A percentile compares a stretch with the other conserved stretches of the same genome.
These are phyloP conservation scores for Octodonta nipae DNA, from an alignment of 2,888 invertebrate genomes.

Conservation along the genomic window DNA sequence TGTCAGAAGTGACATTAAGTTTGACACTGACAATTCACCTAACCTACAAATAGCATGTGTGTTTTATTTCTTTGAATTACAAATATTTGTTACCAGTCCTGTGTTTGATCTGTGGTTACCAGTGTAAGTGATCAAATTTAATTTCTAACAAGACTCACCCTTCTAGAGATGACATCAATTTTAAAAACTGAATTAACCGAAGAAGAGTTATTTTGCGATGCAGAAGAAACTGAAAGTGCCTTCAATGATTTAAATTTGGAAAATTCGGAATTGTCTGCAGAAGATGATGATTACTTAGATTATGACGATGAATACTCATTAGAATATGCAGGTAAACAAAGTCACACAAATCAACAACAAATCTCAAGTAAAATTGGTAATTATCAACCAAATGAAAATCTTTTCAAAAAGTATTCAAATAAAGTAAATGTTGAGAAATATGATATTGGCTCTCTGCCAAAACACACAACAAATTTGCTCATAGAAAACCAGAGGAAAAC, in stretches of 20 bases:
- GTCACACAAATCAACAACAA: conserved; percentile 23
- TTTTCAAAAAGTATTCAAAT: conserved; percentile 62
- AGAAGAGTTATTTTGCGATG: conserved; percentile 38
- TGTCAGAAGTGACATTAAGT: too few species aligned
- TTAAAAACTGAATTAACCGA: too few species aligned
- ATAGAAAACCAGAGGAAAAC: conserved; percentile 53
- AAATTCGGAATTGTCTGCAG: conserved; percentile 6
- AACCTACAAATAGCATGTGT: too few species aligned
- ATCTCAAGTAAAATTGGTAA: conserved; percentile 19
- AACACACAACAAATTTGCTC: conserved; percentile 57
- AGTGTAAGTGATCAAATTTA: too few species aligned
- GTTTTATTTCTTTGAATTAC: too few species aligned
- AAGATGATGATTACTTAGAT: conserved; percentile 12
- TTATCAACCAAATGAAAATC: conserved; percentile 69
- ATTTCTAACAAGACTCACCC: too few species aligned
- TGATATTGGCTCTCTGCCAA: conserved; percentile 49
- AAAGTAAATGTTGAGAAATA: conserved; percentile 78
- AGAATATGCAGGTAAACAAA: conserved; percentile 16
- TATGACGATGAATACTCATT: conserved; percentile 14
- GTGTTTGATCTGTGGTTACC: too few species aligned
- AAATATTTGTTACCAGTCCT: too few species aligned
- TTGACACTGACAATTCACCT: too few species aligned
- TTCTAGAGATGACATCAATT: too few species aligned
- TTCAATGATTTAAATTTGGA: conserved; percentile 9
- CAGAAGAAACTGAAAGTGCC: conserved; percentile 12